Conservation (phyloP, 2,797 vertebrate genomes). For the Leptoclinus maculatus region DNA sequence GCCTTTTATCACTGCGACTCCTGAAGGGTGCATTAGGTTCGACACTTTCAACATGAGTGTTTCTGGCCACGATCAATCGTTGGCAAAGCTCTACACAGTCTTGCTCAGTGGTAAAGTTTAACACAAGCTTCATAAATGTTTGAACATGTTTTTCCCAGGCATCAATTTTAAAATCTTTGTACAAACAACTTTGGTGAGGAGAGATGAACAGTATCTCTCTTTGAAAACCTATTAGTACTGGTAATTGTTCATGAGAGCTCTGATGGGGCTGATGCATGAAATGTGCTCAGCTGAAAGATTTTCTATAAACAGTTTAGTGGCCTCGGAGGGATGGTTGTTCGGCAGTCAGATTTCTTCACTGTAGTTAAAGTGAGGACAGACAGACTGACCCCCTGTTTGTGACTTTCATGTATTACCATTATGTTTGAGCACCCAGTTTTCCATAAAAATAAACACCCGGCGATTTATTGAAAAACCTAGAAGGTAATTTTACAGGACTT, state of each 20-base stretch:
- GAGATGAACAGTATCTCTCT: constrained; percentile 29
- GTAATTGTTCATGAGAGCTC: constrained; percentile 36
- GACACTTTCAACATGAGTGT: constrained; percentile 40
- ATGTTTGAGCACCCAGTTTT: not conserved
- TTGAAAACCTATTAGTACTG: constrained; percentile 34
- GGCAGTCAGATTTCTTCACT: constrained; percentile 32
- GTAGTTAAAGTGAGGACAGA: constrained; percentile 13
- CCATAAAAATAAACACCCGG: not conserved
- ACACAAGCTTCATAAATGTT: constrained; percentile 63
- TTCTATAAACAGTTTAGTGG: constrained; percentile 44
- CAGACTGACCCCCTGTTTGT: not conserved
- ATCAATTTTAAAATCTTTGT: constrained; percentile 35
- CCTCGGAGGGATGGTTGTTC: constrained; percentile 7
- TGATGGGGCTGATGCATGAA: constrained; percentile 30
- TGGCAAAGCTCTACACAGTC: constrained; percentile 16
- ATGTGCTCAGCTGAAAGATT: constrained; percentile 39
- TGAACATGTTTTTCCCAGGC: constrained; percentile 50
- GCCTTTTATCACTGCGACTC: constrained; percentile 29
- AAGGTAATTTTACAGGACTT: not conserved
- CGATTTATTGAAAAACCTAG: not conserved
- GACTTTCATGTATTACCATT: not conserved
- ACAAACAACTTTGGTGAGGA: constrained; percentile 22
- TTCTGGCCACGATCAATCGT: constrained; percentile 47
- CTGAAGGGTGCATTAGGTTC: constrained; percentile 46
- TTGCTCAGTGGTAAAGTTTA: constrained; percentile 43